phyloP scores from a whole-genome alignment of 2,888 invertebrate species.

The Oscheius sp. region DNA sequence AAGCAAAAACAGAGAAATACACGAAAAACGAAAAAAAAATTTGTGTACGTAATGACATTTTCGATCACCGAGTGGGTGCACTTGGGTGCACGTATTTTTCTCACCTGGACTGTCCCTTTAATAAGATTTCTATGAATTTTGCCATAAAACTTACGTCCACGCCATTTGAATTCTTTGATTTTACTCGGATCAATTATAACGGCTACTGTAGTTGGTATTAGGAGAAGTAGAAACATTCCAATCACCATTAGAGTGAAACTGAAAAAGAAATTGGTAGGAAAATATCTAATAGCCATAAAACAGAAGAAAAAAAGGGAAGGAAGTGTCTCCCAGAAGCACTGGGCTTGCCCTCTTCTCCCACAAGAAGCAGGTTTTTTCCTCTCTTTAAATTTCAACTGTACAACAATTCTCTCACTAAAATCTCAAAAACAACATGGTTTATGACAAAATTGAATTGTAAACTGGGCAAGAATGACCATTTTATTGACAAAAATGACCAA shows the following conservation, averaged over 20 bases:
- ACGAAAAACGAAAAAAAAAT: too few species aligned
- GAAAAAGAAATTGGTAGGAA: not conserved
- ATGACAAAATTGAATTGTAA: too few species aligned
- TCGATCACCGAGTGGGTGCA: too few species aligned
- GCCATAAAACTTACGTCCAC: slow-evolving; percentile 31
- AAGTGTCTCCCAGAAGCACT: not conserved
- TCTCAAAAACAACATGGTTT: too few species aligned
- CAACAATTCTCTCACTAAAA: too few species aligned
- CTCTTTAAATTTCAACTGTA: too few species aligned
- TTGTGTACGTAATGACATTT: too few species aligned
- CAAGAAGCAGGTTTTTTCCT: too few species aligned
- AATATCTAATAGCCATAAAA: not conserved
- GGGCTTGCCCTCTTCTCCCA: not conserved
- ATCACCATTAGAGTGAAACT: not conserved
- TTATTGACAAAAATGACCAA: not conserved
- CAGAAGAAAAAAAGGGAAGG: not conserved
- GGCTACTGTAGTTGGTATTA: not conserved
- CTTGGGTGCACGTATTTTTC: not conserved
- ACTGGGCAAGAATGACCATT: not conserved
- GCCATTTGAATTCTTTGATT: slow-evolving; percentile 39
- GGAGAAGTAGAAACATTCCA: not conserved
- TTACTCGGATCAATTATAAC: slow-evolving; percentile 29
- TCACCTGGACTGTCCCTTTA: too few species aligned
- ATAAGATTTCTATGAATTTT: too few species aligned
- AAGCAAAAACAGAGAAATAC: too few species aligned